Conservation (phyloP, 2,888 invertebrate species). For the Branchinecta sandiegonensis region DNA sequence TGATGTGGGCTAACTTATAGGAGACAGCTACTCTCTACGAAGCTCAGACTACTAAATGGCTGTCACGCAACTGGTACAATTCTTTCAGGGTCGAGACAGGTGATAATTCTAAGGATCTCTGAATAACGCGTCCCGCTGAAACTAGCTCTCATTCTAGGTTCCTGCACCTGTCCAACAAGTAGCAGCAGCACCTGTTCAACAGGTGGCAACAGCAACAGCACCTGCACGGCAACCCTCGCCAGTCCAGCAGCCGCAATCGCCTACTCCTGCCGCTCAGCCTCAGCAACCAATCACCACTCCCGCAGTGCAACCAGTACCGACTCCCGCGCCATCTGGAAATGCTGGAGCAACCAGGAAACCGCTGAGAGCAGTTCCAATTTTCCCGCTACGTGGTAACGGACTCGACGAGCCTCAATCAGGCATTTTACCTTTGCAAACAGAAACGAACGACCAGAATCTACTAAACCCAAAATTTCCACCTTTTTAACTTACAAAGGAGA, state of each 20-base stretch:
- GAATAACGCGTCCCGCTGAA: too few species aligned
- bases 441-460: conserved; percentile 20
- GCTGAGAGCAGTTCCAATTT: conserved; percentile 19
- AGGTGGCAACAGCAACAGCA: not conserved
- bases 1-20: too few species aligned
- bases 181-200: not conserved
- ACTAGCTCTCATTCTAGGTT: too few species aligned
- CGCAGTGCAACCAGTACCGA: not conserved
- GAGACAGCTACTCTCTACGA: too few species aligned
- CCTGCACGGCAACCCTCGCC: not conserved
- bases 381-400: conserved; percentile 21
- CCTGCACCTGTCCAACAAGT: not conserved
- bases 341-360: conserved; percentile 20
- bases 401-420: conserved; percentile 21
- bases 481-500: not conserved
- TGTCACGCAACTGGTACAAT: too few species aligned
- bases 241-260: not conserved
- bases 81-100: too few species aligned
- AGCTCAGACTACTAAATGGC: too few species aligned
- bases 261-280: not conserved
- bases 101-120: too few species aligned
- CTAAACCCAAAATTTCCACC: conserved; percentile 22
- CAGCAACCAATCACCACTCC: not conserved
- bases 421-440: conserved; percentile 21
- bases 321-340: not conserved